Evolutionary conservation across 2,797 vertebrate species (phyloP).

Genomic region (Sebastes cheni): DNA sequence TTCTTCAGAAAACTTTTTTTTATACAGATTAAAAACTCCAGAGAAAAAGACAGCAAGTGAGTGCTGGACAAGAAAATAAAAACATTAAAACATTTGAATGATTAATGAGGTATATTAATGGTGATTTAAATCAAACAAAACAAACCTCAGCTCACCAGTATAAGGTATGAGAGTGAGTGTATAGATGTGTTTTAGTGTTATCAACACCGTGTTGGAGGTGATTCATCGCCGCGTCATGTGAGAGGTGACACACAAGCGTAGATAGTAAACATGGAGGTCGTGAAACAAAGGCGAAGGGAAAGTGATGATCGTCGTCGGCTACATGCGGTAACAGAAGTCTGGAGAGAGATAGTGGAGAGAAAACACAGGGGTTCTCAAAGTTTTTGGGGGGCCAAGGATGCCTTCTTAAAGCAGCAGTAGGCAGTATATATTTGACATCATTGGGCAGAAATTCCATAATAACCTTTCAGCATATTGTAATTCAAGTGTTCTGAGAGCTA

Average conservation of each 20-base stretch:
- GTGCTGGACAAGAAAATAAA: constrained; percentile 52
- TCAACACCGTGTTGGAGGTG: constrained; percentile 37
- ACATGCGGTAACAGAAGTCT: constrained; percentile 46
- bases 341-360: constrained; percentile 9
- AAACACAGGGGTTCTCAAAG: not conserved
- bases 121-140: constrained; percentile 29
- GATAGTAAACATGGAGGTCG: constrained; percentile 13
- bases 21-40: constrained; percentile 80
- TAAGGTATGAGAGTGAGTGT: constrained; percentile 12
- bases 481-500: too few species aligned
- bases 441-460: too few species aligned
- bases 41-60: constrained; percentile 63
- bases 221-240: constrained; percentile 45
- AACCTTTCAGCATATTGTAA: too few species aligned
- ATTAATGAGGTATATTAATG: constrained; percentile 75
- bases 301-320: constrained; percentile 48
- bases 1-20: constrained; percentile 77
- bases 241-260: constrained; percentile 30
- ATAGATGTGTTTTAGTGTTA: constrained; percentile 26
- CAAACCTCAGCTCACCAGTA: constrained; percentile 32
- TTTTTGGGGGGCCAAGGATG: rapidly evolving
- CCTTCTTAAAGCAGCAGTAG: too few species aligned
- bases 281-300: constrained; percentile 19
- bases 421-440: too few species aligned
- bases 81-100: constrained; percentile 49